Conservation (phyloP, 2,888 invertebrate species). For the Lepeophtheirus nordmannii region DNA sequence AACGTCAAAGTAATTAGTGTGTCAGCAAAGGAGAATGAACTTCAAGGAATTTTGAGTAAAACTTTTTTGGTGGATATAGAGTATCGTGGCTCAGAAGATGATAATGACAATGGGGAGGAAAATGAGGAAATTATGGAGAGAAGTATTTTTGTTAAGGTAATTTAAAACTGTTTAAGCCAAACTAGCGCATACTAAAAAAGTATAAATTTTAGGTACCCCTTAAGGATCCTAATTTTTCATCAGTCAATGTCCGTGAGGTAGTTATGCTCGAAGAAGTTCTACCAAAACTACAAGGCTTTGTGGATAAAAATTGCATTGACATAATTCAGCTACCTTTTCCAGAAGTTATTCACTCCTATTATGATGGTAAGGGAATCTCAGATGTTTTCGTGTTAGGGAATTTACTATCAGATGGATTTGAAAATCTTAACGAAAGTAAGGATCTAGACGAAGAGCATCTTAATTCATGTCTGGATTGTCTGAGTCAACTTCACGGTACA, state of each 20-base stretch:
- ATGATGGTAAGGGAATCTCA: slow-evolving; percentile 6
- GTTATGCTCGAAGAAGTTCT: slow-evolving; percentile 12
- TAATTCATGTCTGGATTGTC: slow-evolving; percentile 3
- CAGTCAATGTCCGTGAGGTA: slow-evolving; percentile 9
- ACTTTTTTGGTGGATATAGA: slow-evolving; percentile 11
- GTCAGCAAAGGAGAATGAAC: slow-evolving; percentile 1
- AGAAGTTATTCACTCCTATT: slow-evolving; percentile 12
- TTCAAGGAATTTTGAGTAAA: slow-evolving; percentile 10
- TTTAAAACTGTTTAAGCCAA: too few species aligned
- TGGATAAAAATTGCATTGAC: slow-evolving; percentile 11
- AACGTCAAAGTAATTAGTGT: not conserved
- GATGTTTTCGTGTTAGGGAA: slow-evolving; percentile 16
- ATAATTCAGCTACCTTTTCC: slow-evolving; percentile 4
- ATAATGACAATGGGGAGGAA: not conserved
- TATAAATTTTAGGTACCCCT: slow-evolving; percentile 14
- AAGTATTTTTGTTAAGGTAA: too few species aligned
- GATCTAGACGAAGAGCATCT: slow-evolving; percentile 12
- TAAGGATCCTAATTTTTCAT: slow-evolving; percentile 1
- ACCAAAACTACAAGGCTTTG: slow-evolving; percentile 10
- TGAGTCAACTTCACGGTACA: slow-evolving; percentile 14
- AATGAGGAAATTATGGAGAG: too few species aligned
- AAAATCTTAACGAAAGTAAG: slow-evolving; percentile 1
- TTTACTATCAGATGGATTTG: not conserved
- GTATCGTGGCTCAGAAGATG: not conserved
- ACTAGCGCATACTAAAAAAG: too few species aligned